Evolutionary conservation across 2,888 invertebrate species (phyloP).

Genomic region (Eugnorisma glareosa): DNA sequence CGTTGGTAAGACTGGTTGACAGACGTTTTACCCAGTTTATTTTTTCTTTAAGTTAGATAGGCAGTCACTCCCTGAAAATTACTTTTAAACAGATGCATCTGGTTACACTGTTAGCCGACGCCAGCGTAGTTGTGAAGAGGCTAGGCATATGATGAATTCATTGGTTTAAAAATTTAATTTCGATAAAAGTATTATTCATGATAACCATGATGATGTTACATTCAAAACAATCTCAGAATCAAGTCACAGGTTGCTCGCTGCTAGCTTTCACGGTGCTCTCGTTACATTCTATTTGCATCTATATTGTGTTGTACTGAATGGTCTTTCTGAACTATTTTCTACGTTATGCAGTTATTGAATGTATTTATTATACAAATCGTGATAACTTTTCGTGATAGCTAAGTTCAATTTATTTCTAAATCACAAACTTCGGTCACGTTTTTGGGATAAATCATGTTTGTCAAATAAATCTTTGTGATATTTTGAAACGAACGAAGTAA

Average conservation of each 20-base stretch:
- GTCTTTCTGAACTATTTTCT: constrained; percentile 8
- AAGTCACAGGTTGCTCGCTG: neutral
- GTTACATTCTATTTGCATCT: neutral
- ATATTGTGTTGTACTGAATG: neutral
- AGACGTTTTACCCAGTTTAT: neutral
- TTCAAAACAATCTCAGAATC: neutral
- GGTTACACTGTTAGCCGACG: neutral
- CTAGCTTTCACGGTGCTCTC: neutral
- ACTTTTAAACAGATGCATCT: neutral
- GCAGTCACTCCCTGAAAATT: neutral
- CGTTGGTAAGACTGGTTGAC: too few relatives aligned
- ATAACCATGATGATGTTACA: neutral
- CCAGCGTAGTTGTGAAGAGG: neutral
- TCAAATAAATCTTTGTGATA: constrained; percentile 48
- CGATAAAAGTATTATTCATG: neutral
- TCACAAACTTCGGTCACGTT: constrained; percentile 48
- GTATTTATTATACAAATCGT: constrained; percentile 50
- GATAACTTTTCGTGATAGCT: constrained; percentile 47
- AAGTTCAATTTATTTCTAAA: constrained; percentile 52
- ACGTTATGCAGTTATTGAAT: constrained; percentile 31
- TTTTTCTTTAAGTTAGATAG: neutral
- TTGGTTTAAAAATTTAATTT: neutral
- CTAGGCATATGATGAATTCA: neutral
- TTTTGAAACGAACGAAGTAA: constrained; percentile 37
- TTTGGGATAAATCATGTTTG: constrained; percentile 48